These are phyloP conservation scores for Ibidorhyncha struthersii DNA, from an alignment of 2,113 vertebrate species.

Conservation along the genomic window DNA sequence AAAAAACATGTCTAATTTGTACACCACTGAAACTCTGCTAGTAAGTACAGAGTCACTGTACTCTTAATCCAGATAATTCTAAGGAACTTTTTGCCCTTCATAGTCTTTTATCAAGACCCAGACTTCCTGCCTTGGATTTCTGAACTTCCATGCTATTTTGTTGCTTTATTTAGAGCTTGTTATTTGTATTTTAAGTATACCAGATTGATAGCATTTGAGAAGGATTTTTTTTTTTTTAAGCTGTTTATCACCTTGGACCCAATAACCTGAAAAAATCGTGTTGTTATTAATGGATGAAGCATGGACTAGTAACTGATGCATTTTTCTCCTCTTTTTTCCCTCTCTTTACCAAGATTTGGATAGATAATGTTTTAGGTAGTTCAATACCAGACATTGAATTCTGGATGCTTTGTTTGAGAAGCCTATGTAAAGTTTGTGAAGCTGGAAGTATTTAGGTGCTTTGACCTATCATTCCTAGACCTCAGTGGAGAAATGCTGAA, in stretches of 20 bases:
- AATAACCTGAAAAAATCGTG: background rate
- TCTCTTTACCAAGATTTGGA: background rate
- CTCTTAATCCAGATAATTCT: background rate
- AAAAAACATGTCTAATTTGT: background rate
- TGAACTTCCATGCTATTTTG: background rate
- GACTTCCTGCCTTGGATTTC: background rate
- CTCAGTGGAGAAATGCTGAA: background rate
- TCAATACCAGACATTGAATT: background rate
- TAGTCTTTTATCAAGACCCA: background rate
- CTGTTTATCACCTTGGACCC: background rate
- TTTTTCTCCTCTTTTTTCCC: background rate
- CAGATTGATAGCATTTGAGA: background rate
- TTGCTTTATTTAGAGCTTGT: background rate
- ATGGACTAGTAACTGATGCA: background rate
- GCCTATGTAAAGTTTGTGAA: background rate
- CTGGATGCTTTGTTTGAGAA: background rate
- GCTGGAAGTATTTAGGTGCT: background rate
- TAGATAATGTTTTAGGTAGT: background rate
- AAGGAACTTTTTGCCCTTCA: background rate
- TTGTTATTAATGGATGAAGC: background rate
- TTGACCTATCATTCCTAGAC: background rate
- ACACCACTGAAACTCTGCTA: background rate
- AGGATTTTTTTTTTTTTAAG: background rate
- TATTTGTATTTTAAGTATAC: background rate
- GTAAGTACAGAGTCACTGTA: background rate